Evolutionary conservation across 2,888 invertebrate genomes (phyloP).

Genomic region (Pharmacophagus antenor): DNA sequence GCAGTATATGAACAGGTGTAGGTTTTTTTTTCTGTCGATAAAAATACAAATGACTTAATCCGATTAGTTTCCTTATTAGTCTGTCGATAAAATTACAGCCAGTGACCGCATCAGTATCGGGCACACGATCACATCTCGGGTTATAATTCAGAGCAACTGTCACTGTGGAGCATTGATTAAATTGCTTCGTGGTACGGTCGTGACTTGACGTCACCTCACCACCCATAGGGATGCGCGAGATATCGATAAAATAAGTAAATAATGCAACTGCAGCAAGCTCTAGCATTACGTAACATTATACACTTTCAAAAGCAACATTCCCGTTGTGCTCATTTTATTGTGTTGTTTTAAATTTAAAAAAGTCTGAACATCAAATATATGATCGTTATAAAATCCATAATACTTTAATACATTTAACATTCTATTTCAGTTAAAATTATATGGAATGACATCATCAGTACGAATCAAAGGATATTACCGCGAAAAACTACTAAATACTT

Average conservation of each 20-base stretch:
- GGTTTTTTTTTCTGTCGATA: constrained; percentile 25
- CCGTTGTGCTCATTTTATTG: too few relatives aligned
- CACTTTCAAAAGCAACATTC: too few relatives aligned
- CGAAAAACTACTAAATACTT: too few relatives aligned
- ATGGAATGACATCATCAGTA: too few relatives aligned
- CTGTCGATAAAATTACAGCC: constrained; percentile 25
- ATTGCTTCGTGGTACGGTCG: constrained; percentile 55
- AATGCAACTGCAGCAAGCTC: background rate
- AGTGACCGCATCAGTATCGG: constrained; percentile 37
- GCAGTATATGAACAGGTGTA: constrained; percentile 9
- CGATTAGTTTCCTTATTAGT: constrained; percentile 24
- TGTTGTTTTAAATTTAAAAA: too few relatives aligned
- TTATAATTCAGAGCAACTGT: constrained; percentile 56
- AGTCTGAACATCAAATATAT: too few relatives aligned
- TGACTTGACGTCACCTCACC: constrained; percentile 60
- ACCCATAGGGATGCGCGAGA: constrained; percentile 35
- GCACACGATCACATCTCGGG: constrained; percentile 37
- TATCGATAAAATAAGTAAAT: constrained; percentile 36
- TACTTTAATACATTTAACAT: too few relatives aligned
- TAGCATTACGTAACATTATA: constrained; percentile 6
- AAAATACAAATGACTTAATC: constrained; percentile 31
- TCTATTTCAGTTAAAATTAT: too few relatives aligned
- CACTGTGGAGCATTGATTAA: constrained; percentile 57
- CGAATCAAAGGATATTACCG: too few relatives aligned
- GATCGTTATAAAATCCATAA: too few relatives aligned